Conservation (phyloP, 2,113 vertebrate genomes). For the Ammodytes marinus region DNA sequence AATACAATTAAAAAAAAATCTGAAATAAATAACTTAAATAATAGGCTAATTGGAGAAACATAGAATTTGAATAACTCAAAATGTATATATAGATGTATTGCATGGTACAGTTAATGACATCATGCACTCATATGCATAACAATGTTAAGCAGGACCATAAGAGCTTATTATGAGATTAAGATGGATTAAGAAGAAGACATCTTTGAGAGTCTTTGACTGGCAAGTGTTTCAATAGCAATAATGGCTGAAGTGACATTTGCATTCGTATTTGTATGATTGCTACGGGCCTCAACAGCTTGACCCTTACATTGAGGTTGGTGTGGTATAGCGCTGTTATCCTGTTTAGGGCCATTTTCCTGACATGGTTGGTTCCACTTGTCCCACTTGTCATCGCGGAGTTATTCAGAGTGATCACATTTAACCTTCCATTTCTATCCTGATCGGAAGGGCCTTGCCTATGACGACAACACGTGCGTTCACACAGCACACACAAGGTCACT, state of each 20-base stretch:
- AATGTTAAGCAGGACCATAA: not conserved
- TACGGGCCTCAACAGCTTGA: not conserved
- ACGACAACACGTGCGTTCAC: constrained; percentile 3
- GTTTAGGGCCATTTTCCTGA: not conserved
- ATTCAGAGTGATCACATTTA: constrained; percentile 20
- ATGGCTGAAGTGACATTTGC: not conserved
- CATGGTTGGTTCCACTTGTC: not conserved
- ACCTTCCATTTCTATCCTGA: constrained; percentile 9
- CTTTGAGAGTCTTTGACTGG: not conserved
- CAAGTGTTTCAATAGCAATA: not conserved
- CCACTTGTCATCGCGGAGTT: constrained; percentile 31
- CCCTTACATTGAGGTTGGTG: not conserved
- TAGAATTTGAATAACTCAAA: not conserved
- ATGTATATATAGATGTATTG: not conserved
- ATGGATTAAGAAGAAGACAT: not conserved
- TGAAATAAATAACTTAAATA: too few relatives aligned
- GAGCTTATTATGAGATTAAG: not conserved
- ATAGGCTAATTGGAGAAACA: not conserved
- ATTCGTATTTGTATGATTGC: not conserved
- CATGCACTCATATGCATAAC: not conserved
- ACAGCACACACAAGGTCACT: not conserved
- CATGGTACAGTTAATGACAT: not conserved
- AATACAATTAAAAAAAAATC: too few relatives aligned
- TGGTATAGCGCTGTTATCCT: not conserved
- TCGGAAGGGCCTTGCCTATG: not conserved